These are phyloP conservation scores for Myrmecophaga tridactyla DNA, from an alignment of 2,113 vertebrate species.

Conservation along the genomic window DNA sequence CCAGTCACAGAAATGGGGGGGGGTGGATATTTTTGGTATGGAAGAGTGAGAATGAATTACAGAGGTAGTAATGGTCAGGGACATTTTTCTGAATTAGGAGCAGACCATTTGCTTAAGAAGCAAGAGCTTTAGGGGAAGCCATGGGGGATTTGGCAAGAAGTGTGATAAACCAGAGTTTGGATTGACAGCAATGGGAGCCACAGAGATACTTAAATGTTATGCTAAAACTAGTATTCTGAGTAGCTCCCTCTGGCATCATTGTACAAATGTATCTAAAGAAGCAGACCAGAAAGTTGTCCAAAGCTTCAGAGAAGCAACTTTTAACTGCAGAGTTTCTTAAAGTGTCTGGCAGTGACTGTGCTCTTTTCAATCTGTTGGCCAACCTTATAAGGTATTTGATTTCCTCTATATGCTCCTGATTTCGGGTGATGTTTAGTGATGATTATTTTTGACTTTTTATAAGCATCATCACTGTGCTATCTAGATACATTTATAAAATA, in stretches of 20 bases:
- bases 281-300: background rate
- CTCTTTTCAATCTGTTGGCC: background rate
- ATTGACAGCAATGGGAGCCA: background rate
- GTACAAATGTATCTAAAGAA: background rate
- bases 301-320: background rate
- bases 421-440: background rate
- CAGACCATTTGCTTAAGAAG: background rate
- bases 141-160: background rate
- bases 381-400: background rate
- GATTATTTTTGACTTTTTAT: background rate
- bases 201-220: background rate
- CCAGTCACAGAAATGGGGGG: background rate
- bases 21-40: background rate
- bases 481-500: slow-evolving; percentile 10
- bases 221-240: background rate
- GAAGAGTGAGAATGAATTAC: background rate
- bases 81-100: background rate
- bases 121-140: background rate
- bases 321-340: background rate
- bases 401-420: background rate
- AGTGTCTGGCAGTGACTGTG: background rate
- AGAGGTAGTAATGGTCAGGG: background rate
- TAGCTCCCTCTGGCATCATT: background rate
- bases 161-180: background rate
- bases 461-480: background rate